Percentiles rank a stretch among this genome's conserved stretches.
phyloP scores from a whole-genome alignment of 2,113 vertebrate genomes.

The Hymenochirus boettgeri region DNA sequence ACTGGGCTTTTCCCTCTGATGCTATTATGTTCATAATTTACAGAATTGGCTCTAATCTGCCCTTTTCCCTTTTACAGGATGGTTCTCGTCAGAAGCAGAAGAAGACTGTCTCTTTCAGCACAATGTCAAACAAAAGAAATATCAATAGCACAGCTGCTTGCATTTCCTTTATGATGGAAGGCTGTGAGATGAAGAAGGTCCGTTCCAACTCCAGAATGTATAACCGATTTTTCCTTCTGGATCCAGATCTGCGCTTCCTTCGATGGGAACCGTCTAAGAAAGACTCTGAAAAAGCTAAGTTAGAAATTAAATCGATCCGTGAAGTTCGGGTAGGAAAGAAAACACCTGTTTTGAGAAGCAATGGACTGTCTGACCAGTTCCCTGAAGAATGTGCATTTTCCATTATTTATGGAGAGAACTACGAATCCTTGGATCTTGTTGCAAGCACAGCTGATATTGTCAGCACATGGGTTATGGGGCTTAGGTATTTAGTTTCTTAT shows the following conservation, averaged over 20 bases:
- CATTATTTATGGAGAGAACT: constrained; percentile 89
- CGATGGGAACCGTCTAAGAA: constrained; percentile 92
- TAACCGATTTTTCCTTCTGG: constrained; percentile 85
- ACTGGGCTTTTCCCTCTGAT: too few relatives aligned
- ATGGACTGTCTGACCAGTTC: constrained; percentile 87
- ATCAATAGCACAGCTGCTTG: constrained; percentile 88
- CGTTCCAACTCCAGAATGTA: constrained; percentile 91
- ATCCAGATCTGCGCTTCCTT: constrained; percentile 79
- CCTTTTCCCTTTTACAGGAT: constrained; percentile 64
- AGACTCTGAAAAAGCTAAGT: constrained; percentile 85
- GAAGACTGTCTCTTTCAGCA: constrained; percentile 91
- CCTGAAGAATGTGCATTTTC: constrained; percentile 88
- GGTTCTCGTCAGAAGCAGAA: constrained; percentile 81
- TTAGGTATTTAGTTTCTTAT: constrained; percentile 83
- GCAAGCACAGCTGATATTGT: constrained; percentile 81
- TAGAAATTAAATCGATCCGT: constrained; percentile 87
- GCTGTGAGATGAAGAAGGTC: constrained; percentile 90
- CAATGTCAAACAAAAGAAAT: constrained; percentile 84
- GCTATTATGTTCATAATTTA: too few relatives aligned
- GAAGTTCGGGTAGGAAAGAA: constrained; percentile 89
- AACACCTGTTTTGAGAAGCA: constrained; percentile 81
- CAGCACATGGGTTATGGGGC: constrained; percentile 89
- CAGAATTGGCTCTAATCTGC: too few relatives aligned
- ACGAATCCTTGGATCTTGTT: constrained; percentile 85
- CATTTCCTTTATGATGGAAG: constrained; percentile 91